phyloP scores from a whole-genome alignment of 2,888 invertebrate species.

The Erebia aethiops region DNA sequence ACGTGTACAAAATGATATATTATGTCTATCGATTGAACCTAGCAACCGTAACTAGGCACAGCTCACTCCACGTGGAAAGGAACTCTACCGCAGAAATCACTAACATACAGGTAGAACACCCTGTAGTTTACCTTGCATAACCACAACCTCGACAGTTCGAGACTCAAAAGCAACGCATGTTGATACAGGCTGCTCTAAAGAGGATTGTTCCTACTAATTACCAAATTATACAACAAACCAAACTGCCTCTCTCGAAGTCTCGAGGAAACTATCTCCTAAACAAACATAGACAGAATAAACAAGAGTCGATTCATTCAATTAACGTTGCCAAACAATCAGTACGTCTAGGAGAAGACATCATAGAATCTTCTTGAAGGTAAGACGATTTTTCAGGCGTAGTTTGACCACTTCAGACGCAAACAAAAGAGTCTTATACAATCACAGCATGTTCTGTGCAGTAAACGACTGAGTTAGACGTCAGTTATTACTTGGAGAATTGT shows the following conservation, averaged over 20 bases:
- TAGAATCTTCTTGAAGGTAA: too few relatives aligned
- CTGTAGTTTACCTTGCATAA: constrained; percentile 2
- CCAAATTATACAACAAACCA: constrained; percentile 30
- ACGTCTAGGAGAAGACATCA: background rate
- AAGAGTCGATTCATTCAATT: constrained; percentile 50
- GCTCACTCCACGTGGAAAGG: background rate
- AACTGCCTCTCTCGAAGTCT: constrained; percentile 20
- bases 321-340: constrained; percentile 46
- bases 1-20: too few relatives aligned
- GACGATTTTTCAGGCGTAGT: background rate
- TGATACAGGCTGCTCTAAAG: constrained; percentile 27
- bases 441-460: too few relatives aligned
- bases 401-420: background rate
- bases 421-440: background rate
- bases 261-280: constrained; percentile 45
- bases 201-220: constrained; percentile 36
- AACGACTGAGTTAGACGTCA: too few relatives aligned
- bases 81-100: background rate
- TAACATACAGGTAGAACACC: constrained; percentile 4
- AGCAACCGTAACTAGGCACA: background rate
- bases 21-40: background rate
- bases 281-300: constrained; percentile 50
- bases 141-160: constrained; percentile 17
- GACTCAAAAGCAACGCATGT: constrained; percentile 26
- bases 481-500: too few relatives aligned